These are phyloP conservation scores for Harpagus bidentatus DNA, from an alignment of 2,113 vertebrate species.

Conservation along the genomic window DNA sequence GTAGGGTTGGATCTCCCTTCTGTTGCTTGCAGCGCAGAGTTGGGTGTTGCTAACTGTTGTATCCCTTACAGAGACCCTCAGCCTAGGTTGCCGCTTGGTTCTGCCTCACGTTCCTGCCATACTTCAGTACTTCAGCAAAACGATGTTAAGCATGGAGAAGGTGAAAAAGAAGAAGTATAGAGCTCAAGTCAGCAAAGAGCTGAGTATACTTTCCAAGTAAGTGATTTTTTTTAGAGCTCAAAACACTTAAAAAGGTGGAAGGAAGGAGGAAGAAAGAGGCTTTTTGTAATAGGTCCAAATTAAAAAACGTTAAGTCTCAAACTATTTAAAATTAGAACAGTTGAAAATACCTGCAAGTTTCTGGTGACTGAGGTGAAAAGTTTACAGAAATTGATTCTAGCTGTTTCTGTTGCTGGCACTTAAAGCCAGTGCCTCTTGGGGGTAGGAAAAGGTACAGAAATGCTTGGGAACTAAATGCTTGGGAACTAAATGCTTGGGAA, in stretches of 20 bases:
- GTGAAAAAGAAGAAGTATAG: slow-evolving; percentile 89
- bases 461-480: neutral
- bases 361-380: neutral
- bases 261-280: neutral
- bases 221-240: slow-evolving; percentile 20
- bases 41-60: neutral
- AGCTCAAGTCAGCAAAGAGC: slow-evolving; percentile 88
- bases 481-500: neutral
- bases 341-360: neutral
- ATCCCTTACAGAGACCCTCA: slow-evolving; percentile 75
- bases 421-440: neutral
- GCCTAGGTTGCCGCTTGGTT: slow-evolving; percentile 82
- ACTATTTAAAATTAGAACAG: neutral
- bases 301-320: neutral
- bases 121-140: slow-evolving; percentile 85
- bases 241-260: neutral
- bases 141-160: slow-evolving; percentile 81
- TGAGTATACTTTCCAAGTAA: slow-evolving; percentile 96
- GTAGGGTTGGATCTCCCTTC: neutral
- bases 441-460: neutral
- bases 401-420: neutral
- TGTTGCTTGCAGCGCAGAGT: neutral
- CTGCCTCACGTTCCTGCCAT: slow-evolving; percentile 87
- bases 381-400: neutral
- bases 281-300: neutral